phyloP scores from a whole-genome alignment of 2,888 invertebrate genomes.

The Disparrhopalites patrizii region DNA sequence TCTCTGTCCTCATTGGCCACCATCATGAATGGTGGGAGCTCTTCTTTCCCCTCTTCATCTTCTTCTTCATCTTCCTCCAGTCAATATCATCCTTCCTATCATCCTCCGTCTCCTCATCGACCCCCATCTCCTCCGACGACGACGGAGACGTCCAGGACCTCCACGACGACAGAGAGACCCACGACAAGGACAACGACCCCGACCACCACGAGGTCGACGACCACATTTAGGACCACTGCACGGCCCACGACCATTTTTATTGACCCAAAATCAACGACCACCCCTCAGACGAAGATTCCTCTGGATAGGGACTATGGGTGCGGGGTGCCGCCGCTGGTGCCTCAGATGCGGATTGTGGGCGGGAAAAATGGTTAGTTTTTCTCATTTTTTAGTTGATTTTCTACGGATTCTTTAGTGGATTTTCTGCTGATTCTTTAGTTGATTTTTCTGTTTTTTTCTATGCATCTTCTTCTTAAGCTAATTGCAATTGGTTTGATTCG shows the following conservation, averaged over 20 bases:
- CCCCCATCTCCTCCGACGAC: too few relatives aligned
- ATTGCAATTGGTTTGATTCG: too few relatives aligned
- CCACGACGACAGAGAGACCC: conserved; percentile 32
- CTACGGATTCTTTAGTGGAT: too few relatives aligned
- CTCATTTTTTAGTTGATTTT: too few relatives aligned
- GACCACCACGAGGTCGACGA: conserved; percentile 52
- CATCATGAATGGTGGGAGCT: background rate
- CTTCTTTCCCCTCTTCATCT: background rate
- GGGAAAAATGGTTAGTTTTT: conserved; percentile 28
- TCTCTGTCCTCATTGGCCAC: background rate
- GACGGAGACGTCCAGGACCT: conserved; percentile 31
- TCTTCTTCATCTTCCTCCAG: conserved; percentile 6
- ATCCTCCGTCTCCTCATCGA: background rate
- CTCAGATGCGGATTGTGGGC: conserved; percentile 34
- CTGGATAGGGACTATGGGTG: conserved; percentile 30
- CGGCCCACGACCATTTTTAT: conserved; percentile 33
- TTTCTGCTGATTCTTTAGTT: too few relatives aligned
- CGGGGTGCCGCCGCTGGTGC: conserved; percentile 26
- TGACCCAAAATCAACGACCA: conserved; percentile 34
- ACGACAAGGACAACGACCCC: conserved; percentile 36
- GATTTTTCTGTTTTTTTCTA: too few relatives aligned
- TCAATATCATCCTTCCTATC: too few relatives aligned
- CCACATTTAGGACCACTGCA: conserved; percentile 19
- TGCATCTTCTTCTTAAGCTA: too few relatives aligned
- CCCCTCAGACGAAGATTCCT: conserved; percentile 27